Evolutionary conservation across 2,888 invertebrate species (phyloP), one percentile per base, ranked within the genome.

Genomic region (Ectemnius cavifrons): DNA sequence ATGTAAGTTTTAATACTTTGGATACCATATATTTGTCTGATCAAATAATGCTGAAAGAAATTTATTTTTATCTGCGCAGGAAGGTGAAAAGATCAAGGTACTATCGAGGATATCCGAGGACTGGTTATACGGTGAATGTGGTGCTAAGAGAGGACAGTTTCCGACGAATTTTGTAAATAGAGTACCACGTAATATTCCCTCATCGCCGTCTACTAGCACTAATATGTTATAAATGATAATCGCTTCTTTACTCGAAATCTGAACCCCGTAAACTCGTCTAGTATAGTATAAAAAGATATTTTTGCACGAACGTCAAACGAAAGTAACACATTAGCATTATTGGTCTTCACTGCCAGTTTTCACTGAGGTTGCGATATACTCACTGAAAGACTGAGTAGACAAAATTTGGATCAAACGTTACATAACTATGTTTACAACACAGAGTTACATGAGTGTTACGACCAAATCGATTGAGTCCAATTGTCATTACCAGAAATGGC

Each of bases 91-190:
- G 75, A 93, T 97, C 63, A 93, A 91, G 63, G 93, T 96, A 68
- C 91, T 94, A 57, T 93, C 94, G 80, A 94, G 93, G 91, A 92
- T 96, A 82, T 95, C 95, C 84, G 93, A 94, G 64, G 95, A 96
- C 84, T 97, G 97, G 97, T 93, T 95, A 71, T 95, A 93, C 86
- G 96, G 96, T 16, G 94, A 95, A 88, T 93, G 93, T 80, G 92
- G 93, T 73, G 94, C 94, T 46, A 91, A 91, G 77, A 93, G 91
- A 87, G 97, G 96, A 79, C 96, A 96, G 89, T 96, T 97, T 91
- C 96, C 97, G 67, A 92, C 93, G 37, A 95, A 95, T 92, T 96
- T 95, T 90, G 94, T 96, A 73, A 94, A 95, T 90, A 91, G 91
- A 87, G 89, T 93, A 85, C 93, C 93, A 73, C 86, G 82, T 58